A percentile compares a stretch with the other conserved stretches of the same genome.
phyloP scores from a whole-genome alignment of 1,140 invertebrate genomes.

The Euwallacea similis region DNA sequence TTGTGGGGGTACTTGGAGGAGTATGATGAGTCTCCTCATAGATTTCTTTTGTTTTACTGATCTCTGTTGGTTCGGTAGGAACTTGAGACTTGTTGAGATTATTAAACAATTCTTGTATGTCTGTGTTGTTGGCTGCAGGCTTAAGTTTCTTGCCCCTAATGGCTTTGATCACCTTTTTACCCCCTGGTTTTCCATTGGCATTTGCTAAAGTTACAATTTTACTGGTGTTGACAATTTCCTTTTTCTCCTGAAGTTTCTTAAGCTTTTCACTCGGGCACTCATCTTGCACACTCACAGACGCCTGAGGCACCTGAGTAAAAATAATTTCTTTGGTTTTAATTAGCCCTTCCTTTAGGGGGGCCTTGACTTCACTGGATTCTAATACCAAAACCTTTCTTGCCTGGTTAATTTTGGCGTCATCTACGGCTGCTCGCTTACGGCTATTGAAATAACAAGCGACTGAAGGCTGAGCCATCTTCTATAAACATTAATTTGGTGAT shows the following conservation, averaged over 20 bases:
- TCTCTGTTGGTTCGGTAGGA: constrained; percentile 2
- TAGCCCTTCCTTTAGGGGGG: constrained; percentile 14
- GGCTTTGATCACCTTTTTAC: constrained; percentile 21
- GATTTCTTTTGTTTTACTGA: neutral
- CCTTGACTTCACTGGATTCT: constrained; percentile 42
- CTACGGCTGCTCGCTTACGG: constrained; percentile 67
- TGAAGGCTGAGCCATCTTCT: constrained; percentile 68
- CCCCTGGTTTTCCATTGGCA: neutral
- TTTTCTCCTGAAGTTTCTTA: constrained; percentile 36
- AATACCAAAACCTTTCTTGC: constrained; percentile 63
- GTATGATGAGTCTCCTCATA: constrained; percentile 37
- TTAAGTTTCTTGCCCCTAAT: constrained; percentile 33
- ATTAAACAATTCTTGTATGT: constrained; percentile 39
- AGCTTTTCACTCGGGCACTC: constrained; percentile 18
- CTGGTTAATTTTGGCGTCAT: constrained; percentile 62
- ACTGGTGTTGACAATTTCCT: constrained; percentile 28
- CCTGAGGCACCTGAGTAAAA: constrained; percentile 23
- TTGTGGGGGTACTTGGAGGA: constrained; percentile 48
- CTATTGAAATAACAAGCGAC: constrained; percentile 70
- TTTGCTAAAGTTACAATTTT: constrained; percentile 20
- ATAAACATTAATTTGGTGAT: constrained; percentile 26
- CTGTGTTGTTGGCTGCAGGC: constrained; percentile 21
- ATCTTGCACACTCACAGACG: constrained; percentile 19
- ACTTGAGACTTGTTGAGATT: constrained; percentile 40
- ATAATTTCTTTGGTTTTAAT: constrained; percentile 19